These are phyloP conservation scores for Ligdia adustata DNA, from an alignment of 2,888 invertebrate species.

Conservation along the genomic window DNA sequence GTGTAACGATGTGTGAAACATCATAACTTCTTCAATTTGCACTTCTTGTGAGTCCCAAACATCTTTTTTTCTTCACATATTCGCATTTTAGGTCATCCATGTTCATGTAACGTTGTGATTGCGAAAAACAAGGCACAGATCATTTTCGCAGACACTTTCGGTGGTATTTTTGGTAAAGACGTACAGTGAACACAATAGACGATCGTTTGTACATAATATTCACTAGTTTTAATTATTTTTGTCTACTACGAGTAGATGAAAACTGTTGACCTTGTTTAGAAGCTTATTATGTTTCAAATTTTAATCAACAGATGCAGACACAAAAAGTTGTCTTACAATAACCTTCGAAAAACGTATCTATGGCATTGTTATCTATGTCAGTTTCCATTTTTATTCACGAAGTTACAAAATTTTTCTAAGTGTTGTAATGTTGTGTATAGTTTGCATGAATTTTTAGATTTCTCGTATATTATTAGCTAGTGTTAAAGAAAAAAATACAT, in stretches of 20 bases:
- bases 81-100: slow-evolving; percentile 85
- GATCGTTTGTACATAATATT: slow-evolving; percentile 66
- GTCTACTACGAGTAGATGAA: slow-evolving; percentile 78
- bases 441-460: too few species aligned
- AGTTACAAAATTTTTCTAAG: too few species aligned
- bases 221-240: slow-evolving; percentile 78
- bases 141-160: slow-evolving; percentile 80
- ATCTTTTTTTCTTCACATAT: slow-evolving; percentile 82
- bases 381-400: too few species aligned
- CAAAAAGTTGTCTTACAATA: slow-evolving; percentile 72
- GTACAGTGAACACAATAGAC: slow-evolving; percentile 59
- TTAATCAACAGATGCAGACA: slow-evolving; percentile 84
- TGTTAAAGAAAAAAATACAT: too few species aligned
- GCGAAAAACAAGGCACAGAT: slow-evolving; percentile 82
- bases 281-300: slow-evolving; percentile 84
- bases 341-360: slow-evolving; percentile 51
- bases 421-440: too few species aligned
- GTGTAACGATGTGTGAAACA: slow-evolving; percentile 65
- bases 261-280: slow-evolving; percentile 85
- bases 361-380: too few species aligned
- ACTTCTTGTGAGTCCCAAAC: slow-evolving; percentile 76
- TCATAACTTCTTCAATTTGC: slow-evolving; percentile 72
- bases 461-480: too few species aligned
- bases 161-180: slow-evolving; percentile 64
- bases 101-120: slow-evolving; percentile 85